Conservation (phyloP, 2,888 invertebrate species). For the Drosophila anomelani region DNA sequence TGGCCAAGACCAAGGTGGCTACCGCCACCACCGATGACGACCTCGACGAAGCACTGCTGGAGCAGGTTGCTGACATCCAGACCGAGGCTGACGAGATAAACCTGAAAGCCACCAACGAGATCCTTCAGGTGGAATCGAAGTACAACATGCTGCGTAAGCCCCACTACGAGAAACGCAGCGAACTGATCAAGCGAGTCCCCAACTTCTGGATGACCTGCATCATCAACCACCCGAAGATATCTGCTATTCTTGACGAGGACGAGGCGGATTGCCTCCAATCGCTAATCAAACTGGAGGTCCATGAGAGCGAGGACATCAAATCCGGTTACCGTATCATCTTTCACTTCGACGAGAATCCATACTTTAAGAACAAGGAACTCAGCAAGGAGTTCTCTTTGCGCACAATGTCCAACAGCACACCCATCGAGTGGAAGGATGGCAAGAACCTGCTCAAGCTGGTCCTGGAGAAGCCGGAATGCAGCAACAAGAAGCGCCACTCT, state of each 20-base stretch:
- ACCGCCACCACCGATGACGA: conserved; percentile 63
- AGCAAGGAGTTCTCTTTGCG: conserved; percentile 89
- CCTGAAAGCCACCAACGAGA: conserved; percentile 93
- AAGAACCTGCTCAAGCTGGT: conserved; percentile 89
- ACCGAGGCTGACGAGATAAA: conserved; percentile 92
- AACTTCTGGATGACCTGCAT: conserved; percentile 94
- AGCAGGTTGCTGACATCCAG: conserved; percentile 92
- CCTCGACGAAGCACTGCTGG: conserved; percentile 85
- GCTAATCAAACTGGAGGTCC: conserved; percentile 90
- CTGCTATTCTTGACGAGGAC: conserved; percentile 91
- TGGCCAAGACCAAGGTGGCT: conserved; percentile 82
- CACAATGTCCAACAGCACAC: conserved; percentile 89
- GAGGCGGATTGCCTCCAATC: conserved; percentile 92
- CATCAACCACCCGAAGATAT: conserved; percentile 94
- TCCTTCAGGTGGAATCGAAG: conserved; percentile 92
- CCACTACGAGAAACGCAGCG: conserved; percentile 90
- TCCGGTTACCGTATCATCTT: conserved; percentile 92
- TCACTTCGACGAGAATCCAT: conserved; percentile 92
- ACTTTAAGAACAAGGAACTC: conserved; percentile 91
- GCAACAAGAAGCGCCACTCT: conserved; percentile 87
- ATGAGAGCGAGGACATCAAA: conserved; percentile 94
- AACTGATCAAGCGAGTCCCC: conserved; percentile 90
- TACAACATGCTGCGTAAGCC: conserved; percentile 92
- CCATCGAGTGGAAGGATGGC: conserved; percentile 92
- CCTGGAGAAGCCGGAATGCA: conserved; percentile 86